Conservation (phyloP, 2,888 invertebrate species). For the Cyclophora punctaria region DNA sequence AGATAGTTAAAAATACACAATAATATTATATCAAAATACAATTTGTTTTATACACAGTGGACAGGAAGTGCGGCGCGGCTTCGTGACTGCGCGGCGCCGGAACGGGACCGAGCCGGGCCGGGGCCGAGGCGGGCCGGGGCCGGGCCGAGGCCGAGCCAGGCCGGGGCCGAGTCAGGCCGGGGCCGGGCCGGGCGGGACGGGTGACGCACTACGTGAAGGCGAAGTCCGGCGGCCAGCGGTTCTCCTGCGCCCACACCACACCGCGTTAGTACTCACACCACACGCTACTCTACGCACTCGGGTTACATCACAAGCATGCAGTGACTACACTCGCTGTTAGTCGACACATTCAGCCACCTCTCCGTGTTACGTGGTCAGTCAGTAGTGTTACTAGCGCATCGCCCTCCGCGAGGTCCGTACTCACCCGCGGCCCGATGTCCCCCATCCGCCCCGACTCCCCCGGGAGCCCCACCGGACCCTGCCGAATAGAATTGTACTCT, state of each 20-base stretch:
- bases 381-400: background rate
- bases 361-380: no score
- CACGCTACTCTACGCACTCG: constrained; percentile 1
- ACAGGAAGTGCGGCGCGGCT: background rate
- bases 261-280: constrained; percentile 36
- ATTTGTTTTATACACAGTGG: background rate
- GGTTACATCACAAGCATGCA: background rate
- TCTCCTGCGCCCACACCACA: constrained; percentile 53
- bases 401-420: constrained; percentile 35
- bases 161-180: constrained; percentile 11
- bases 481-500: constrained; percentile 12
- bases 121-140: no score
- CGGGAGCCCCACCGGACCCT: constrained; percentile 89
- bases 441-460: constrained; percentile 86
- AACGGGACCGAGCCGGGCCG: background rate
- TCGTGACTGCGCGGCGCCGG: background rate
- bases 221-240: constrained; percentile 67
- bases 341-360: no score
- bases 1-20: background rate
- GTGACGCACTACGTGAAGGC: constrained; percentile 55
- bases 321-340: background rate
- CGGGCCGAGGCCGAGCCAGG: constrained; percentile 14
- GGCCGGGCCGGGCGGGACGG: constrained; percentile 10
- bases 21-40: background rate
- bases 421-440: constrained; percentile 86